Evolutionary conservation across 2,888 invertebrate species (phyloP), one percentile per base, ranked within the genome.

Genomic region (Xanthia icteritia): DNA sequence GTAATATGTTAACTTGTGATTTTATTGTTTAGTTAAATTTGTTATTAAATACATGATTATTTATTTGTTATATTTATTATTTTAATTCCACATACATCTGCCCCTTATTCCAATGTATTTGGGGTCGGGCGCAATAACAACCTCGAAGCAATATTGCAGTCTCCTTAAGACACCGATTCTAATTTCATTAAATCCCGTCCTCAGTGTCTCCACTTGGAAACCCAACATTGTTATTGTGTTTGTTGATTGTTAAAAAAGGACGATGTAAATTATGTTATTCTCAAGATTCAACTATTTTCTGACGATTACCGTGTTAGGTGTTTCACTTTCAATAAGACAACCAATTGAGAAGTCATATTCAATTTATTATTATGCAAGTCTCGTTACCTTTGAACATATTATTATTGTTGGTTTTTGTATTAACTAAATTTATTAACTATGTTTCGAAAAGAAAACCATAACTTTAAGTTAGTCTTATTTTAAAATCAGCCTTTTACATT

Each of bases 361-460:
- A 39, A 17, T 77, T 58, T 36, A 65, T 76, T 65, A 23, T 23
- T 11, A 72, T 20, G n/a, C 3, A 72, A 36, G 5, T 56, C 17
- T 56, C 8, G 8, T n/a, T 31, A 17, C 9, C 1, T 74, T 17
- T 23, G 9, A 73, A 27, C 20, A 60, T 36, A 60, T 39, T 72
- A 11, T 42, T 66, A 45, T 45, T 45, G 27, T n/a, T 54, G 9
- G 54, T 63, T 23, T 66, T 5, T 31, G 15, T 23, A 15, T 9
- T 31, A 1, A 31, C 15, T 31, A 66, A 48, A 5, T 11, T n/a
- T 0, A 6, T 11, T 15, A 5, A 23, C 20, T 42, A 23, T 61
- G 56, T 68, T 70, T 88, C 89, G 86, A 90, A 90, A 89, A 79
- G 82, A 81, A 80, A 84, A 90, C 90, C 63, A 77, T 83, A 88